Base-by-base conservation (phyloP, 2,113 vertebrate genomes). In the Xenopus laevis region DNA sequence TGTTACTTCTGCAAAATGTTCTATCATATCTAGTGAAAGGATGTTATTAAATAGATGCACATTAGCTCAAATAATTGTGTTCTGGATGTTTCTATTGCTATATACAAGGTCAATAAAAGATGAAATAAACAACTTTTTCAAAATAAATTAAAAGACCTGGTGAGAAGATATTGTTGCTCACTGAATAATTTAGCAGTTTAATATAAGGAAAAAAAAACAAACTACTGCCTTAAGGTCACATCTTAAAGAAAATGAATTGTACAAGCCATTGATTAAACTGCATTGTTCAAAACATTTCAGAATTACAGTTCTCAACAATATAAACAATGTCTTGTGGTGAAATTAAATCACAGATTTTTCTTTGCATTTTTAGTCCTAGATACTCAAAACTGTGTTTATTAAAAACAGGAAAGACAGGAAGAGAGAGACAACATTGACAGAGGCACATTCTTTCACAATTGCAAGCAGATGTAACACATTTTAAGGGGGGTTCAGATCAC, bases 121-220 rank as follows among this genome's bases (percentile, higher is more conserved):
- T 17, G 53, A 16, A n/a, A 55, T 3, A 55, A 55, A 10, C 16
- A n/a, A 16, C 8, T 55, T 55, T 55, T 55, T 16, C 16, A 55
- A 55, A 55, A n/a, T 55, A 55, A 55, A n/a, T 55, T n/a, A 55
- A 55, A 55, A 55, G 53, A 17, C 10, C 13, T 71, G 33, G 33
- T 60, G 33, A 23, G 59, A 30, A 60, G 18, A 21, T 59, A 17
- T 60, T 71, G 55, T 46, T 40, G 17, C 2, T 8, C 71, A 74
- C 76, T 79, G 55, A 78, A 45, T 68, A 64, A 71, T 18, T 72
- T 30, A 71, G 40, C 68, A 2, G 23, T 66, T 72, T 21, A 68
- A 50, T 71, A 46, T 13, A 30, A 8, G 18, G 60, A 60, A 17
- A 16, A 40, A 47, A 65, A 40, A 0, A 1, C 59, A 58, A 57